Base-by-base conservation (phyloP, 2,113 vertebrate genomes). In the Athene noctua region DNA sequence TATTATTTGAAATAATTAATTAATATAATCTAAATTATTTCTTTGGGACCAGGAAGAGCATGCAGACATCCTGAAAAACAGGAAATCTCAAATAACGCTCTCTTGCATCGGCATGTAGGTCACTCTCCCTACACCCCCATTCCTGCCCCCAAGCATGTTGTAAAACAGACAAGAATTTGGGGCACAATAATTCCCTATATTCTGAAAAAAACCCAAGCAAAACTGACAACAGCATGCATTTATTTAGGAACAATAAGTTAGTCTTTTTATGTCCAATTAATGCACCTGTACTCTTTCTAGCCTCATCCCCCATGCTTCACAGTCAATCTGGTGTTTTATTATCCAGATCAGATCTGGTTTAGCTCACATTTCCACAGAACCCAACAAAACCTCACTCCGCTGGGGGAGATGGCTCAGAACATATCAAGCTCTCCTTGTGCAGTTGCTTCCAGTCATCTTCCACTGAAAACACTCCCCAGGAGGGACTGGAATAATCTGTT, bases 281-380 rank as follows among this genome's bases (percentile, higher is more conserved):
- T 55, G 40, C 21, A 66, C 57, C 25, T 32, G 22, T 18, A 29
- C 19, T 58, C 63, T 68, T 77, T 42, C 46, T 14, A 59, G 65
- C 75, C 59, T 74, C 42, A 13, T 77, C 80, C 67, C 10, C 67
- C 40, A 11, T 1, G 3, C 22, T 77, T 63, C 36, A 38, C 47
- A 26, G 47, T 62, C 93, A 57, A 22, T 32, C 70, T 68, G 21
- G 0, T 61, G 36, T 23, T 52, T 79, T 15, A 61, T 58, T 26
- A 81, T 13, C 57, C 40, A 84, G 47, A 55, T 61, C 57, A 73
- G 88, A 70, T 17, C 42, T 72, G 61, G 9, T 79, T 91, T 55
- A 91, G 80, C 46, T 96, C 92, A 74, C n/a, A 51, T 59, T 70
- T 46, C 63, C 73, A 47, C 27, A 88, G 68, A 92, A 44, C 55